Percentiles rank a stretch among this genome's conserved stretches.
phyloP scores from a whole-genome alignment of 2,113 vertebrate species.

The Lepus americanus region DNA sequence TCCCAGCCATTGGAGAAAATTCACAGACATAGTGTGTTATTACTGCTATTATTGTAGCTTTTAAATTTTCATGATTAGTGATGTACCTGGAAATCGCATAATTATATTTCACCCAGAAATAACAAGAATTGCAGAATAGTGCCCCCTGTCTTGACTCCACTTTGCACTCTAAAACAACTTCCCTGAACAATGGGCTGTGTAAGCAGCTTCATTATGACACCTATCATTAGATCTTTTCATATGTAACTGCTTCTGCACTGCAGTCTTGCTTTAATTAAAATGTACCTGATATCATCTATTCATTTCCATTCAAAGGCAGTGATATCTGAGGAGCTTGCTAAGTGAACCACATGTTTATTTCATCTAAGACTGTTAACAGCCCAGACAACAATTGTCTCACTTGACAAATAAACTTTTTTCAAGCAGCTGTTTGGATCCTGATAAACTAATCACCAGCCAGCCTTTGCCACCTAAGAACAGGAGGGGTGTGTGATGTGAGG shows the following conservation, averaged over 20 bases:
- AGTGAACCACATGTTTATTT: constrained; percentile 57
- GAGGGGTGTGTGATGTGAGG: accelerated
- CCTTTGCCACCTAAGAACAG: neutral
- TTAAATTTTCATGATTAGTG: constrained; percentile 59
- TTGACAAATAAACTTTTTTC: constrained; percentile 86
- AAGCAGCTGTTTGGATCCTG: constrained; percentile 28
- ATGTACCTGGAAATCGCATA: constrained; percentile 72
- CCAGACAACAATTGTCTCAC: constrained; percentile 80
- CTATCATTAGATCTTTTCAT: constrained; percentile 64
- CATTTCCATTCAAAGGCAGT: constrained; percentile 1
- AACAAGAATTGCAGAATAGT: neutral
- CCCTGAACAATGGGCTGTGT: constrained; percentile 8
- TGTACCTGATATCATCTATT: constrained; percentile 52
- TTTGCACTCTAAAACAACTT: constrained; percentile 37
- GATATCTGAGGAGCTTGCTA: constrained; percentile 5
- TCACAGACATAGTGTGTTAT: neutral
- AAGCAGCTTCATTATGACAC: constrained; percentile 49
- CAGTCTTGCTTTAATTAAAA: constrained; percentile 74
- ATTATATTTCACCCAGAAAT: constrained; percentile 31
- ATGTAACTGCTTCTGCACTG: constrained; percentile 30
- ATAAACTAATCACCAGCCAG: constrained; percentile 58
- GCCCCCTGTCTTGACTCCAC: neutral
- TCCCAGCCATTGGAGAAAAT: neutral
- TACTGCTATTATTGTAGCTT: neutral
- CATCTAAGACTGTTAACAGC: constrained; percentile 65